Evolutionary conservation across 2,113 vertebrate species (phyloP), one percentile per base, ranked within the genome.

Genomic region (Dunckerocampus dactyliophorus): DNA sequence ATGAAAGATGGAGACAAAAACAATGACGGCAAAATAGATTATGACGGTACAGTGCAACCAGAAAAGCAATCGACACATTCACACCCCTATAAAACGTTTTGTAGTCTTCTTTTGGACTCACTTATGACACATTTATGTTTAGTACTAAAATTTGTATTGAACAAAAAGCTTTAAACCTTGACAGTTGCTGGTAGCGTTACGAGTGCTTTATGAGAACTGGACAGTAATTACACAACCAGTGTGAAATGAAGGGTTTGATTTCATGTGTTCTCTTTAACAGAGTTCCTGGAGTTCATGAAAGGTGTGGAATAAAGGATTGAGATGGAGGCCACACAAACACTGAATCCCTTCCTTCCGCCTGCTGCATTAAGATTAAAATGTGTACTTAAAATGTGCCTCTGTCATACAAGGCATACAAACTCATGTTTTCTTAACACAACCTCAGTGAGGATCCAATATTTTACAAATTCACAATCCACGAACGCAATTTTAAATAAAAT

Each of bases 1-100:
- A 92, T 92, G 91, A 92, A 89, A 66, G 91, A 92, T 19, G 91
- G 91, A 21, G 91, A 92, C 79, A 92, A 90, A 74, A 92, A 92
- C 82, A 92, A 92, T 10, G 91, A 92, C n/a, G 91, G 91, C 28
- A 91, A 85, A 75, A 92, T 92, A 42, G 91, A 92, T 76, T 92
- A 92, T 73, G 91, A 92, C 1, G 91, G 91, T 92, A 84, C 14
- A 72, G 13, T 5, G n/a, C n/a, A n/a, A 46, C 1, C 19, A 28
- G 5, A 28, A 3, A 28, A 28, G n/a, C n/a, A n/a, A n/a, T n/a
- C n/a, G n/a, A n/a, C n/a, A 28, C 24, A 28, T 28, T 5, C 24
- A 28, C 24, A 2, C 24, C 5, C 24, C 24, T 28, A 28, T 5
- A 28, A 28, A 28, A 28, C 24, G 5, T 28, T 28, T n/a, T n/a